Base-by-base conservation (phyloP, 2,797 vertebrate genomes). In the Distichodus sexfasciatus region DNA sequence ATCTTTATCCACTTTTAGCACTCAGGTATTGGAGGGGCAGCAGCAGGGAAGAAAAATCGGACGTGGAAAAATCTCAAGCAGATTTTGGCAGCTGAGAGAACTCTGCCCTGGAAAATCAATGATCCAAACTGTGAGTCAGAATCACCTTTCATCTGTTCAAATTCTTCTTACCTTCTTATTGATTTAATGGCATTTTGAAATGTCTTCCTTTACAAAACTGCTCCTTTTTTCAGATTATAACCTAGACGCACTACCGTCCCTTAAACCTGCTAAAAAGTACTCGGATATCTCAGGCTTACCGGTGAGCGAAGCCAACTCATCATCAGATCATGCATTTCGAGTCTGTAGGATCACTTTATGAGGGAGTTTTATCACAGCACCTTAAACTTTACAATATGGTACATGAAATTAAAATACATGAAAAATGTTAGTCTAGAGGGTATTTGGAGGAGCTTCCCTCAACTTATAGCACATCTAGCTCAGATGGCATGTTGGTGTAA, bases 11-110 rank as follows among this genome's bases (percentile, higher is more conserved):
- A 28, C 4, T 33, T 28, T 5, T 35, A 99, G 97, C 97, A 99
- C 81, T 99, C 97, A 0, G 94, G 95, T 74, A 96, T 98, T 36
- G 96, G 97, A 59, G 97, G 97, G 41, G 96, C 94, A 65, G 94
- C 94, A 68, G 96, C 95, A 72, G 96, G 97, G 79, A 99, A 98
- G 86, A 99, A 99, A 90, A 98, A 97, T 76, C 90, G 97, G 83
- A 96, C 96, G 72, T 99, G 97, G 97, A 99, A 98, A 88, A 99
- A 99, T 85, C 93, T 99, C 68, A 99, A 99, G 87, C 97, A 99
- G 87, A 97, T 99, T 84, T 91, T 98, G 66, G 91, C 93, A 78
- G 90, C 94, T 44, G 97, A 99, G 91, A 93, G 94, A 84, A 91
- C 94, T 31, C 90, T 98, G 82, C 93, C 96, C n/a, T 99, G 96